Percentiles rank a stretch among this genome's conserved stretches.
phyloP scores from a whole-genome alignment of 1,140 invertebrate genomes.

The Drosophila parabipectinata region DNA sequence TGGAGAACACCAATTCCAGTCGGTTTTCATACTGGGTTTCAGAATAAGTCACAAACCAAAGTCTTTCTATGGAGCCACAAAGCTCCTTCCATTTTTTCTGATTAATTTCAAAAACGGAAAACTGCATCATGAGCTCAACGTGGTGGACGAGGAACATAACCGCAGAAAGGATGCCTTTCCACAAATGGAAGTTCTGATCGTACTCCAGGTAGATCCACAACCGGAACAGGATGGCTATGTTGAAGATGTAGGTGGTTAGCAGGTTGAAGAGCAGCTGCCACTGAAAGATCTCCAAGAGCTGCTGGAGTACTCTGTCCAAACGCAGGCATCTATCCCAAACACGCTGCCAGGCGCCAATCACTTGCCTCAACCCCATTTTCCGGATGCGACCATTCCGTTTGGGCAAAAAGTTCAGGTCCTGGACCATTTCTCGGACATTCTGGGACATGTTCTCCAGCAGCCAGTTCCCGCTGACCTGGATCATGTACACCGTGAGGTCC shows the following conservation, averaged over 20 bases:
- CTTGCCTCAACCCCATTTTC: conserved; percentile 35
- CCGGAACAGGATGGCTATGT: conserved; percentile 46
- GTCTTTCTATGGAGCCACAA: neutral
- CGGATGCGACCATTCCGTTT: conserved; percentile 12
- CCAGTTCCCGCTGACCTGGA: conserved; percentile 36
- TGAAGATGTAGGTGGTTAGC: conserved; percentile 44
- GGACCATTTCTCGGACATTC: conserved; percentile 15
- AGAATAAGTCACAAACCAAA: neutral
- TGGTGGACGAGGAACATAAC: conserved; percentile 23
- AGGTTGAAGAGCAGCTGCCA: conserved; percentile 53
- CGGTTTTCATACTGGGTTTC: neutral
- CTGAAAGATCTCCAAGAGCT: conserved; percentile 38
- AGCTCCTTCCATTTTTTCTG: conserved; percentile 18
- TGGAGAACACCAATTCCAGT: neutral
- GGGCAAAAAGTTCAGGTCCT: conserved; percentile 38
- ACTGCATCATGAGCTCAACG: conserved; percentile 37
- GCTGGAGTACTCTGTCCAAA: conserved; percentile 20
- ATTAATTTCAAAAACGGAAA: conserved; percentile 35
- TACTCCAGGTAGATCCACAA: conserved; percentile 32
- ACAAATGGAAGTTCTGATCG: conserved; percentile 1
- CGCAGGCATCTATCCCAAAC: conserved; percentile 41
- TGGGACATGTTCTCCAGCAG: conserved; percentile 36
- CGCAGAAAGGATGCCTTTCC: neutral
- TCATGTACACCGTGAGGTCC: conserved; percentile 40
- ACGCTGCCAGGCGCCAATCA: conserved; percentile 39